Evolutionary conservation across 1,140 invertebrate genomes (phyloP).

Genomic region (Philotrypesis tridentata): DNA sequence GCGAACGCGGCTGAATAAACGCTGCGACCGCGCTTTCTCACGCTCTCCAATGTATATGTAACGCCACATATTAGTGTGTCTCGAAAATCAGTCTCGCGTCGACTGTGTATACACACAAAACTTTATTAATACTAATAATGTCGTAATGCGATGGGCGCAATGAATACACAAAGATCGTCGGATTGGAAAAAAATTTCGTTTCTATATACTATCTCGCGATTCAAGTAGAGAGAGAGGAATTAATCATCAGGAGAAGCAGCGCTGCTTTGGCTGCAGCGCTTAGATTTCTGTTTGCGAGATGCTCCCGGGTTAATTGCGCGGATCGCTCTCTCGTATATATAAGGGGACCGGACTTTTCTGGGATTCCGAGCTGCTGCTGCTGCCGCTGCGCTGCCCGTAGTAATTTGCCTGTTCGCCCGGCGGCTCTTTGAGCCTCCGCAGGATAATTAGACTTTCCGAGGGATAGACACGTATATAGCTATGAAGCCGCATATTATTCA

Average conservation of each 20-base stretch:
- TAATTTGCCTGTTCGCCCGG: not conserved
- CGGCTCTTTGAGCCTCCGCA: not conserved
- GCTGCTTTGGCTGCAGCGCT: not conserved
- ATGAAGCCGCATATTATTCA: no score
- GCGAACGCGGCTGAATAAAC: not conserved
- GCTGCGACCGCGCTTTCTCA: no score
- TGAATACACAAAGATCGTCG: no score
- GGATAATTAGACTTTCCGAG: not conserved
- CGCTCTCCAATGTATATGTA: not conserved
- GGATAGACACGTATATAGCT: no score
- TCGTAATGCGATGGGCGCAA: no score
- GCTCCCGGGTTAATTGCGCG: slow-evolving; percentile 35
- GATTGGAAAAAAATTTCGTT: no score
- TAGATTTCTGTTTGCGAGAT: slow-evolving; percentile 26
- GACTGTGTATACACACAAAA: no score
- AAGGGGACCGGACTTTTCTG: not conserved
- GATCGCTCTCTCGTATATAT: not conserved
- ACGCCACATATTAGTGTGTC: no score
- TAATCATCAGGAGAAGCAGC: slow-evolving; percentile 26
- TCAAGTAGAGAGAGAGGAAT: no score
- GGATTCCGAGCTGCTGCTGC: not conserved
- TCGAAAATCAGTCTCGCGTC: not conserved
- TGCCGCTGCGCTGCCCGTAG: not conserved
- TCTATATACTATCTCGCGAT: no score
- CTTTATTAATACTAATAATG: no score